A percentile compares a stretch with the other conserved stretches of the same genome.
These are phyloP conservation scores for Etheostoma perlongum DNA, from an alignment of 2,797 vertebrate species.

Conservation along the genomic window DNA sequence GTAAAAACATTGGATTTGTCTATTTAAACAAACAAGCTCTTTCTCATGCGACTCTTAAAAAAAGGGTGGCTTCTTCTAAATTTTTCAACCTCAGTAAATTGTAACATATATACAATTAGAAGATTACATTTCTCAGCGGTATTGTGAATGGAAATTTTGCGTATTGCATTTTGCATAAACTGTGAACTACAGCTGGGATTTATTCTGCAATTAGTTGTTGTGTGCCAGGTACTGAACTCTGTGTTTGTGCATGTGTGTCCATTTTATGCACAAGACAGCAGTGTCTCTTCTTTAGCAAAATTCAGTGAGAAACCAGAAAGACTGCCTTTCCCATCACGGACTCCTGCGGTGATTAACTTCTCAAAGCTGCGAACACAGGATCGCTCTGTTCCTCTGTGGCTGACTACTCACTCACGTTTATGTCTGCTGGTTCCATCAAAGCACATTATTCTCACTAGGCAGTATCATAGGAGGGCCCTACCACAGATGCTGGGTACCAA, in stretches of 20 bases:
- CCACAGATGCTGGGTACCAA: conserved; percentile 63
- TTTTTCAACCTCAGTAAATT: conserved; percentile 35
- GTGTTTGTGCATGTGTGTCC: not conserved
- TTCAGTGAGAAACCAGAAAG: conserved; percentile 62
- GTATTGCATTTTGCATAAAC: conserved; percentile 18
- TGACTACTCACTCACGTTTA: conserved; percentile 61
- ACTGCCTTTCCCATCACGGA: conserved; percentile 76
- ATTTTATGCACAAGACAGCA: conserved; percentile 21
- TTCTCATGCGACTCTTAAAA: conserved; percentile 26
- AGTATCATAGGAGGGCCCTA: conserved; percentile 36
- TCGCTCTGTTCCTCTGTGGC: conserved; percentile 48
- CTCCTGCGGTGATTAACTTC: conserved; percentile 67
- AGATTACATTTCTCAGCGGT: conserved; percentile 15
- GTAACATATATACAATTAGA: conserved; percentile 22
- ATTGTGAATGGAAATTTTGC: conserved; percentile 3
- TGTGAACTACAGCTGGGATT: not conserved
- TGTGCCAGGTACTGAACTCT: conserved; percentile 25
- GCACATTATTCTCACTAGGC: conserved; percentile 21
- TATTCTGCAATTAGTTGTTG: conserved; percentile 3
- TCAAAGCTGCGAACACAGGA: conserved; percentile 52
- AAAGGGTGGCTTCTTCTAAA: conserved; percentile 5
- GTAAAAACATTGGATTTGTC: conserved; percentile 29
- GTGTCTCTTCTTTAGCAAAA: conserved; percentile 37
- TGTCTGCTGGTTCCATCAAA: conserved; percentile 68
- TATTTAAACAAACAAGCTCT: conserved; percentile 31